Percentiles rank a stretch among this genome's conserved stretches.
Conservation (phyloP, 2,113 vertebrate species). For the Hiodon alosoides region DNA sequence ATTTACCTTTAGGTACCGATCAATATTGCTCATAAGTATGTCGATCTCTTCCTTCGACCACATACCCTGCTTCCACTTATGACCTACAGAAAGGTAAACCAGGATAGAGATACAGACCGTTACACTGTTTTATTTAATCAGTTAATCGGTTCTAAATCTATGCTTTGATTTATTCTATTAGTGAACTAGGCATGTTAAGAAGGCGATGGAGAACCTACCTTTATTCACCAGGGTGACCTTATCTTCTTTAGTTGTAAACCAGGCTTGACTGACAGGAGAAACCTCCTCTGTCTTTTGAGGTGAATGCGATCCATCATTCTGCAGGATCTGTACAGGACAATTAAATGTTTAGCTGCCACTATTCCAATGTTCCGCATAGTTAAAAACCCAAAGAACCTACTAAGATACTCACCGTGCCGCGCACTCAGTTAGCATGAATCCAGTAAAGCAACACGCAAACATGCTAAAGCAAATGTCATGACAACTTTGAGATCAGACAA, state of each 20-base stretch:
- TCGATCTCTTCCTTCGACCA: constrained; percentile 99
- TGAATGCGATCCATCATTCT: constrained; percentile 75
- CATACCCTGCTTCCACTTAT: constrained; percentile 99
- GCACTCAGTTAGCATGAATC: not conserved
- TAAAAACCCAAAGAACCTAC: not conserved
- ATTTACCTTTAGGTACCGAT: constrained; percentile 87
- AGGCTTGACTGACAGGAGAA: constrained; percentile 92
- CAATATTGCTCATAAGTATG: constrained; percentile 95
- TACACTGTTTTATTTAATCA: too few species aligned
- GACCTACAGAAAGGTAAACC: constrained; percentile 67
- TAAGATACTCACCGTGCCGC: not conserved
- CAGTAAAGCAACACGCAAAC: not conserved
- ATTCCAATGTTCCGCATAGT: not conserved
- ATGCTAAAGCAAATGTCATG: not conserved
- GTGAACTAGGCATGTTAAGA: not conserved
- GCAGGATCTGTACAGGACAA: constrained; percentile 70
- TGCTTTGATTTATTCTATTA: too few species aligned
- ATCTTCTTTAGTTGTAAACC: constrained; percentile 99
- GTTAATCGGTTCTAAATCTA: not conserved
- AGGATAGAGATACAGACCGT: constrained; percentile 5
- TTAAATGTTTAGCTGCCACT: not conserved
- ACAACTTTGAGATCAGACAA: too few species aligned
- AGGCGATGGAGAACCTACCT: constrained; percentile 57
- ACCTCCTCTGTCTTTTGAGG: constrained; percentile 76
- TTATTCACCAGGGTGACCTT: constrained; percentile 95